These are phyloP conservation scores for Malurus leucopterus DNA, from an alignment of 2,797 vertebrate genomes.

Conservation along the genomic window DNA sequence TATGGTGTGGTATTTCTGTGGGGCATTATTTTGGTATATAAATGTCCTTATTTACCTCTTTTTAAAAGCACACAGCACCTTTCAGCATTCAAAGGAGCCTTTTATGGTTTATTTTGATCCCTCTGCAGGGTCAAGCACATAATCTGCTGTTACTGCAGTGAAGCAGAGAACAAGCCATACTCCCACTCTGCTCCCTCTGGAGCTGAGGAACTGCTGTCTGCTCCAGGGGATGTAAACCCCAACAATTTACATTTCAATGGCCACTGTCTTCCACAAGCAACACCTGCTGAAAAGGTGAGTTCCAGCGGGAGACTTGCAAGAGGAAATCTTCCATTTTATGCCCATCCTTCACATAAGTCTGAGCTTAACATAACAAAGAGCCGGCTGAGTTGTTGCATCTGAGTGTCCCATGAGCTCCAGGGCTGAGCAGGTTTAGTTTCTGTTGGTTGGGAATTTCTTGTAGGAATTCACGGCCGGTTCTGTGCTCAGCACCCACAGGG, in stretches of 20 bases:
- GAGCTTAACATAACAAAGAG: slow-evolving; percentile 38
- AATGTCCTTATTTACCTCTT: background rate
- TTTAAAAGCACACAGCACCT: background rate
- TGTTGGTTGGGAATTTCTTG: background rate
- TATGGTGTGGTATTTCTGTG: background rate
- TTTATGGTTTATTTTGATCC: background rate
- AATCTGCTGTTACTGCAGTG: background rate
- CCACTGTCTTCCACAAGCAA: background rate
- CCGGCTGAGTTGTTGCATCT: background rate
- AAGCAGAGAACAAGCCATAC: background rate
- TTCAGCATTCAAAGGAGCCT: background rate
- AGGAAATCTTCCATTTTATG: slow-evolving; percentile 12
- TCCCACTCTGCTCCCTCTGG: background rate
- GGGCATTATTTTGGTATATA: background rate
- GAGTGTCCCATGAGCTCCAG: background rate
- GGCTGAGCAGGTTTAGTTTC: background rate
- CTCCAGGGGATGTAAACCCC: background rate
- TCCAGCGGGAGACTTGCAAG: background rate
- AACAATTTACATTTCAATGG: slow-evolving; percentile 25
- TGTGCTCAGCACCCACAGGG: background rate
- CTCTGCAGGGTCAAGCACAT: background rate
- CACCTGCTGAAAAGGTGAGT: slow-evolving; percentile 5
- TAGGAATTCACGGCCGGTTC: background rate
- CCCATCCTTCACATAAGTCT: background rate
- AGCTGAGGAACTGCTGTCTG: background rate